A percentile compares a stretch with the other conserved stretches of the same genome.
Conservation (phyloP, 2,888 invertebrate species). For the Diogma glabrata region DNA sequence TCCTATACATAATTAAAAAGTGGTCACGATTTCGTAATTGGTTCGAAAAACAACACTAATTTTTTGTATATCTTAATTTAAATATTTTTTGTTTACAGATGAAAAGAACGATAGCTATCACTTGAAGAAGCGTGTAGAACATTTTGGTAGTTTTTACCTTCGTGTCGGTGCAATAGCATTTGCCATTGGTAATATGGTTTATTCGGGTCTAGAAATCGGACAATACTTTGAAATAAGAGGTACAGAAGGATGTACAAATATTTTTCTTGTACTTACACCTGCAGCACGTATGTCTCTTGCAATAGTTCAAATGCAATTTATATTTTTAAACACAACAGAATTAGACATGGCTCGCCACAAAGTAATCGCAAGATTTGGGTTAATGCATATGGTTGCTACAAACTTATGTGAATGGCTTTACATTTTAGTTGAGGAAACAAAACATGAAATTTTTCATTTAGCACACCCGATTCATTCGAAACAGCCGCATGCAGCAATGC, state of each 20-base stretch:
- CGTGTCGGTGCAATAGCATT: conserved; percentile 61
- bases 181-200: conserved; percentile 55
- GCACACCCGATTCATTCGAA: conserved; percentile 29
- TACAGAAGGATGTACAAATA: conserved; percentile 45
- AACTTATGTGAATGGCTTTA: conserved; percentile 89
- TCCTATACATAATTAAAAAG: too few species aligned
- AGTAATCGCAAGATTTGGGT: conserved; percentile 70
- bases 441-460: conserved; percentile 73
- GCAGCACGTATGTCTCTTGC: conserved; percentile 72
- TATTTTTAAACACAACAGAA: conserved; percentile 78
- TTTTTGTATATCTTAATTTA: not conserved
- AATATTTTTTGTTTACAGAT: conserved; percentile 26
- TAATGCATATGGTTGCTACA: conserved; percentile 85
- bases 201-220: conserved; percentile 57
- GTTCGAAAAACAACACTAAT: too few species aligned
- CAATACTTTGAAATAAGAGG: conserved; percentile 62
- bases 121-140: conserved; percentile 35
- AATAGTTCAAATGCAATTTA: conserved; percentile 85
- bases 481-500: not conserved
- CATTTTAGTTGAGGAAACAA: conserved; percentile 77
- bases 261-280: conserved; percentile 65
- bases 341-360: conserved; percentile 53
- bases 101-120: conserved; percentile 32
- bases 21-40: too few species aligned
- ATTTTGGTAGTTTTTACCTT: conserved; percentile 79